A percentile compares a stretch with the other conserved stretches of the same genome.
phyloP scores from a whole-genome alignment of 2,888 invertebrate genomes.

The Anticlea derivata region DNA sequence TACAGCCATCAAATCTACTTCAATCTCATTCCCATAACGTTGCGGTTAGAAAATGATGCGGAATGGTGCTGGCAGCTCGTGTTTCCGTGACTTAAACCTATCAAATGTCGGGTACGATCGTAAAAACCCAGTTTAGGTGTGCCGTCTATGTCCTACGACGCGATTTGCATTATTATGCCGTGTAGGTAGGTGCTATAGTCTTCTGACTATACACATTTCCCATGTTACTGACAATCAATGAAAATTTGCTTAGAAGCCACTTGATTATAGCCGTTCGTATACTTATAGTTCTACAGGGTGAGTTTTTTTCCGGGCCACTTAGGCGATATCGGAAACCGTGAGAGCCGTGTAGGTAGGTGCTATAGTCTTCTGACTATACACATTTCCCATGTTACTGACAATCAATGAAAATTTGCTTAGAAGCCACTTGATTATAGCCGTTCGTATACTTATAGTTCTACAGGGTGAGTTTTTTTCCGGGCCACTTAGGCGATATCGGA shows the following conservation, averaged over 20 bases:
- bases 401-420: too few species aligned
- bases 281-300: too few species aligned
- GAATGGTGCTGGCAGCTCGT: constrained; percentile 14
- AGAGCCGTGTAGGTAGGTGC: too few species aligned
- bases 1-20: constrained; percentile 30
- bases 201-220: not conserved
- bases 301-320: too few species aligned
- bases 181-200: constrained; percentile 8
- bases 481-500: too few species aligned
- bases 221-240: not conserved
- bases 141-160: constrained; percentile 31
- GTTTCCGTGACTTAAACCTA: constrained; percentile 34
- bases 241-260: too few species aligned
- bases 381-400: not conserved
- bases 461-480: too few species aligned
- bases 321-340: too few species aligned
- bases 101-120: constrained; percentile 33
- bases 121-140: constrained; percentile 37
- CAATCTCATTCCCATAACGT: constrained; percentile 31
- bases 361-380: not conserved
- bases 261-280: too few species aligned
- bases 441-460: too few species aligned
- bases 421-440: too few species aligned
- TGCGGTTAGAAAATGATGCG: constrained; percentile 29
- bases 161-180: constrained; percentile 36